Evolutionary conservation across 2,797 vertebrate species (phyloP).

Genomic region (Cryptoprocta ferox): DNA sequence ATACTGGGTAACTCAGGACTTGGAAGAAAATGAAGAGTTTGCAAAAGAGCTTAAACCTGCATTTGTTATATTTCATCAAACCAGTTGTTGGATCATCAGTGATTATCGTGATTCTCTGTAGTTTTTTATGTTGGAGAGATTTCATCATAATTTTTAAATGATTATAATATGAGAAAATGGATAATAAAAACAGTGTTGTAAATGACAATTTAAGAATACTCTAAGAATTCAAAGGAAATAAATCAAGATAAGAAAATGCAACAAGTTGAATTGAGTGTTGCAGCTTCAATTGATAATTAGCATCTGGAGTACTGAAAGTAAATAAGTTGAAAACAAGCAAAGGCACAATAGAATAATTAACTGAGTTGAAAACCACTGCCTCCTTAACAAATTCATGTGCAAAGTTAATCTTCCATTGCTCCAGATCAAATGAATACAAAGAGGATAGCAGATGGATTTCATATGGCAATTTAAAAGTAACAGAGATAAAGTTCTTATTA

Average conservation of each 20-base stretch:
- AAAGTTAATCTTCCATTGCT: background rate
- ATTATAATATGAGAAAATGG: background rate
- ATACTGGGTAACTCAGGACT: background rate
- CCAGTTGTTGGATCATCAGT: background rate
- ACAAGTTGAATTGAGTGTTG: background rate
- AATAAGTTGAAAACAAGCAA: slow-evolving; percentile 36
- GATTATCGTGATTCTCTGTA: background rate
- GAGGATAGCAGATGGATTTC: background rate
- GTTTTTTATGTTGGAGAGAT: background rate
- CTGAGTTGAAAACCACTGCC: background rate
- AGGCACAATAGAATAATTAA: slow-evolving; percentile 17
- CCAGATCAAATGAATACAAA: background rate
- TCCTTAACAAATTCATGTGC: background rate
- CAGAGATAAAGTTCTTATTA: background rate
- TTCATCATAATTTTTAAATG: background rate
- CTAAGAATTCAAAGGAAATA: slow-evolving; percentile 26
- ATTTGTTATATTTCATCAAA: background rate
- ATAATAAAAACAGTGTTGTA: background rate
- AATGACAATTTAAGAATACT: background rate
- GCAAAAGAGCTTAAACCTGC: background rate
- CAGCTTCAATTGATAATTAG: background rate
- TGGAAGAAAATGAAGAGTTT: background rate
- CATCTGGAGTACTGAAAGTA: slow-evolving; percentile 1
- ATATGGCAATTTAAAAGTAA: background rate
- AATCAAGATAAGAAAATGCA: background rate